These are phyloP conservation scores for Bradynema listronoti DNA, from an alignment of 1,140 invertebrate genomes.

Conservation along the genomic window DNA sequence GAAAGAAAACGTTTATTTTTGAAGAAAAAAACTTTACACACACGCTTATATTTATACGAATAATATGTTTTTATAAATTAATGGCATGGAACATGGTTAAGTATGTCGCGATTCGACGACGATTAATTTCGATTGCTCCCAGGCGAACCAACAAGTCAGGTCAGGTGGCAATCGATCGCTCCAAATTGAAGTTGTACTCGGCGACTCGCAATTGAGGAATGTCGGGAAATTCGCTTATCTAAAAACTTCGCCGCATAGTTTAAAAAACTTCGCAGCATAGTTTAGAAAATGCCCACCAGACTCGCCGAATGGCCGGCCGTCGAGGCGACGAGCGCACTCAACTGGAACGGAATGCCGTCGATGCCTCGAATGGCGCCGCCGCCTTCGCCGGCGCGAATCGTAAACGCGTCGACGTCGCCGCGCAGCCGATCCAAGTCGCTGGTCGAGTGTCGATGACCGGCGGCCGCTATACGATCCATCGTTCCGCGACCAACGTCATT, in stretches of 20 bases:
- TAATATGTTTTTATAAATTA: no score
- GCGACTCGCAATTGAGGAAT: slow-evolving; percentile 8
- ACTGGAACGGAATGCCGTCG: slow-evolving; percentile 25
- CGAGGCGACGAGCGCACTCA: slow-evolving; percentile 19
- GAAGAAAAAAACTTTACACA: no score
- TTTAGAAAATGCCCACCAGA: neutral
- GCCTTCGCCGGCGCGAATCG: slow-evolving; percentile 13
- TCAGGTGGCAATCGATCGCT: slow-evolving; percentile 8
- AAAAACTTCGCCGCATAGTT: neutral
- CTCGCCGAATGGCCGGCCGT: slow-evolving; percentile 2
- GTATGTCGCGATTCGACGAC: no score
- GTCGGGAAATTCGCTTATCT: slow-evolving; percentile 17
- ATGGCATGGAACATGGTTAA: no score
- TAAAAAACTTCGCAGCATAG: neutral
- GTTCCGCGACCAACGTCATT: neutral
- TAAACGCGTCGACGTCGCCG: slow-evolving; percentile 10
- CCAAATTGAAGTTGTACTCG: slow-evolving; percentile 27
- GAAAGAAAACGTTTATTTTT: no score
- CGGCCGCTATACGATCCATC: neutral
- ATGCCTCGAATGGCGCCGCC: slow-evolving; percentile 14
- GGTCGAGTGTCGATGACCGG: slow-evolving; percentile 21
- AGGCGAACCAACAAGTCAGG: no score
- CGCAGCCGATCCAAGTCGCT: slow-evolving; percentile 28
- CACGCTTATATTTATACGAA: no score
- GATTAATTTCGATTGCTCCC: no score